phyloP scores from a whole-genome alignment of 2,797 vertebrate species.

The Schizopygopsis pylzovi region DNA sequence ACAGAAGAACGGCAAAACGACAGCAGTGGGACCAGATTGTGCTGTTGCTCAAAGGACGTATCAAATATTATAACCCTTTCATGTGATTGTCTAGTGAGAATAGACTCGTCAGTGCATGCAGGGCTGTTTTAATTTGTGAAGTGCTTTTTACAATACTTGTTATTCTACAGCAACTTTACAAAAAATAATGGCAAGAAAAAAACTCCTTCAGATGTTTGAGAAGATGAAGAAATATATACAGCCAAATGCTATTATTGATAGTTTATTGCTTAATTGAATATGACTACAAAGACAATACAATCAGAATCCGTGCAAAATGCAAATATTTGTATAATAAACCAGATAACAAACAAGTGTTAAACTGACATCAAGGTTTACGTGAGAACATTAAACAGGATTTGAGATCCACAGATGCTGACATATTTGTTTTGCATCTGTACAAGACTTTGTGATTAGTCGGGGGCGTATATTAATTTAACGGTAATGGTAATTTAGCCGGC shows the following conservation, averaged over 20 bases:
- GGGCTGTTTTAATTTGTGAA: slow-evolving; percentile 15
- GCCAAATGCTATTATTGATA: not conserved
- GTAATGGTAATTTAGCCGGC: slow-evolving; percentile 30
- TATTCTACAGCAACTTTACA: slow-evolving; percentile 1
- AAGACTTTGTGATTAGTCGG: slow-evolving; percentile 30
- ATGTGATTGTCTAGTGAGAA: slow-evolving; percentile 37
- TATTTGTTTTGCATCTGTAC: not conserved
- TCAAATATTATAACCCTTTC: slow-evolving; percentile 31
- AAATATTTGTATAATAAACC: not conserved
- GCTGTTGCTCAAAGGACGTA: slow-evolving; percentile 12
- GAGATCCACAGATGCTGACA: not conserved
- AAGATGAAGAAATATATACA: not conserved
- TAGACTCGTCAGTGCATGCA: slow-evolving; percentile 1
- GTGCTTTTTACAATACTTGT: not conserved
- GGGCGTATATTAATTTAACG: slow-evolving; percentile 35
- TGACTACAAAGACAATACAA: not conserved
- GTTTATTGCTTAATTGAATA: not conserved
- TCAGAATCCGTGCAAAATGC: not conserved
- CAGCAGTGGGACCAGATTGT: slow-evolving; percentile 28
- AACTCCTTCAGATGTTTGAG: not conserved
- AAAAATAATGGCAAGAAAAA: not conserved
- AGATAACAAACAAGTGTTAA: slow-evolving; percentile 7
- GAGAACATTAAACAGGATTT: not conserved
- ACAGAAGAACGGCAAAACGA: slow-evolving; percentile 28
- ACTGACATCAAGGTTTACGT: not conserved